A percentile compares a stretch with the other conserved stretches of the same genome.
Evolutionary conservation across 2,113 vertebrate species (phyloP).

Genomic region (Azemiops feae): DNA sequence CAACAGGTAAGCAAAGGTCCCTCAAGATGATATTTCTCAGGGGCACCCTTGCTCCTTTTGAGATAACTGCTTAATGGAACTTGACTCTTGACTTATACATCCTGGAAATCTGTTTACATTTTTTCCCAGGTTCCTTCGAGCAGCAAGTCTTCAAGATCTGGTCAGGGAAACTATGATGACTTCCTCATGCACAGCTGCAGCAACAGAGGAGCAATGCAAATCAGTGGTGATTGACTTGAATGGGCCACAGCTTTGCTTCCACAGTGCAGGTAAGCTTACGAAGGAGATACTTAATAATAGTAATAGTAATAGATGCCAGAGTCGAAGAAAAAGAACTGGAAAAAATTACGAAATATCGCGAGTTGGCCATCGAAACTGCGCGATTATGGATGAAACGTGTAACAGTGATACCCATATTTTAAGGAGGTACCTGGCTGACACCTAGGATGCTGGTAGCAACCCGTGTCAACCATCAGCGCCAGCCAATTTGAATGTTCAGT

Average conservation of each 20-base stretch:
- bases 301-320: too few relatives aligned
- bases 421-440: too few relatives aligned
- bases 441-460: too few relatives aligned
- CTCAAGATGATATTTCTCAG: not conserved
- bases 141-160: slow-evolving; percentile 89
- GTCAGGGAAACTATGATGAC: slow-evolving; percentile 88
- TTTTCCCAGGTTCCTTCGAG: slow-evolving; percentile 86
- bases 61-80: not conserved
- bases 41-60: not conserved
- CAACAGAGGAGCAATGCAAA: slow-evolving; percentile 71
- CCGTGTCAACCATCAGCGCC: too few relatives aligned
- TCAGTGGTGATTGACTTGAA: slow-evolving; percentile 83
- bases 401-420: too few relatives aligned
- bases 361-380: too few relatives aligned
- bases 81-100: slow-evolving; percentile 16
- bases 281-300: not conserved
- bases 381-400: too few relatives aligned
- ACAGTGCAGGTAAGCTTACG: slow-evolving; percentile 76
- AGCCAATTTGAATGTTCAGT: too few relatives aligned
- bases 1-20: slow-evolving; percentile 74
- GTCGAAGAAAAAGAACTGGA: too few relatives aligned
- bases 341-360: too few relatives aligned
- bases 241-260: slow-evolving; percentile 75
- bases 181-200: slow-evolving; percentile 84
- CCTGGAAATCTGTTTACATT: not conserved